Conservation (phyloP, 2,888 invertebrate species). For the Drosophila mimetica region DNA sequence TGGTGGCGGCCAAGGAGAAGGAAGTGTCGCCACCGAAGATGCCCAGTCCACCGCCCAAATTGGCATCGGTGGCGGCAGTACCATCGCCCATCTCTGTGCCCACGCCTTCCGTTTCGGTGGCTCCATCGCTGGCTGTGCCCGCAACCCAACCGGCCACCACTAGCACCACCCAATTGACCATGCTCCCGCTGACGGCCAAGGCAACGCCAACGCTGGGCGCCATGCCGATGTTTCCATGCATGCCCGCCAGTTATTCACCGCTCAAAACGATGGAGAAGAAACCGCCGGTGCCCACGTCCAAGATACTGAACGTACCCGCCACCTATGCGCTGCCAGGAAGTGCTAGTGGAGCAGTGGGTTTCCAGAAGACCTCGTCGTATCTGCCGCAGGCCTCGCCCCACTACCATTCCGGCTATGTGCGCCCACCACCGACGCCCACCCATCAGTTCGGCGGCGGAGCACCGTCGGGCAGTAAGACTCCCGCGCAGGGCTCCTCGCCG, state of each 20-base stretch:
- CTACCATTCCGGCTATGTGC: slow-evolving; percentile 76
- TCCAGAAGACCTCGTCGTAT: slow-evolving; percentile 75
- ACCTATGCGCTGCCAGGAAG: slow-evolving; percentile 76
- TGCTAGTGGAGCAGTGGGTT: slow-evolving; percentile 41
- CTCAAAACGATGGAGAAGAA: slow-evolving; percentile 79
- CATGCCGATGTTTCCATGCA: slow-evolving; percentile 26
- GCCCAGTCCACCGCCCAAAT: slow-evolving; percentile 19
- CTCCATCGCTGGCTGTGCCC: slow-evolving; percentile 5
- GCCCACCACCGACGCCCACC: slow-evolving; percentile 69
- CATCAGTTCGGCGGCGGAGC: slow-evolving; percentile 62
- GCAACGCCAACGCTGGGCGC: slow-evolving; percentile 12
- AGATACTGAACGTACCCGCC: slow-evolving; percentile 81
- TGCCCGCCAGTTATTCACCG: slow-evolving; percentile 56
- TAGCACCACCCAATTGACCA: slow-evolving; percentile 63
- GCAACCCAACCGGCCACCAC: slow-evolving; percentile 47
- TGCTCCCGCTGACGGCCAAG: slow-evolving; percentile 78
- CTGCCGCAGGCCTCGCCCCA: slow-evolving; percentile 81
- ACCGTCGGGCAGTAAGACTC: slow-evolving; percentile 60
- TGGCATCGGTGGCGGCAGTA: slow-evolving; percentile 1
- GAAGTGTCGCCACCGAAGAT: slow-evolving; percentile 15
- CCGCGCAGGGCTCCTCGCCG: slow-evolving; percentile 65
- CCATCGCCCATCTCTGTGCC: slow-evolving; percentile 30
- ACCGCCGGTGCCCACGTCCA: slow-evolving; percentile 80
- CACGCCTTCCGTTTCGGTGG: slow-evolving; percentile 2
- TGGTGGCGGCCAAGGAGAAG: slow-evolving; percentile 54